Conservation (phyloP, 2,113 vertebrate genomes). For the Sminthopsis crassicaudata region DNA sequence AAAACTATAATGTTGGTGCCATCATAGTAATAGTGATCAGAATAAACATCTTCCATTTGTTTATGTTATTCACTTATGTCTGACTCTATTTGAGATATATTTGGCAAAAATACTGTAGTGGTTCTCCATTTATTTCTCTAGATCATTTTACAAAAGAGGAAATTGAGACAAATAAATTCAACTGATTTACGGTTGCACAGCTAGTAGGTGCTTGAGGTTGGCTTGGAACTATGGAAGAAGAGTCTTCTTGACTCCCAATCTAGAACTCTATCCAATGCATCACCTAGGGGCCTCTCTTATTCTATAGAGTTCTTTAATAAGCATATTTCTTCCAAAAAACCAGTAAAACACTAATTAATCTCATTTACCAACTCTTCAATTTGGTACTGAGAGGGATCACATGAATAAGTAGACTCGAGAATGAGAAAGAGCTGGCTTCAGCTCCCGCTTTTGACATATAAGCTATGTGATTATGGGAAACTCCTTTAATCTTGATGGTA, state of each 20-base stretch:
- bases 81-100: not conserved
- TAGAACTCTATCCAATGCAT: no score
- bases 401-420: not conserved
- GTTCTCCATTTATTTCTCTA: no score
- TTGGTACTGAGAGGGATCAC: not conserved
- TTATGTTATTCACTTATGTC: not conserved
- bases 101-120: no score
- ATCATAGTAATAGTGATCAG: not conserved
- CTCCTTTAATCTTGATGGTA: not conserved
- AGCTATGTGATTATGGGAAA: fast-evolving
- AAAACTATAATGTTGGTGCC: not conserved
- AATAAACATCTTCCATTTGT: not conserved
- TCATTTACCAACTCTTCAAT: not conserved
- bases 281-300: no score
- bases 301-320: not conserved
- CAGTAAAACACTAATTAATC: not conserved
- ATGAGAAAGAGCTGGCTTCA: not conserved
- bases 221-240: no score
- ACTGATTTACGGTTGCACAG: no score
- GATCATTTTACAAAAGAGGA: no score
- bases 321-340: not conserved
- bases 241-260: no score
- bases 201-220: no score
- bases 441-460: not conserved
- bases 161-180: no score